A percentile compares a stretch with the other conserved stretches of the same genome.
These are phyloP conservation scores for Okamejei kenojei DNA, from an alignment of 2,797 vertebrate species.

Conservation along the genomic window DNA sequence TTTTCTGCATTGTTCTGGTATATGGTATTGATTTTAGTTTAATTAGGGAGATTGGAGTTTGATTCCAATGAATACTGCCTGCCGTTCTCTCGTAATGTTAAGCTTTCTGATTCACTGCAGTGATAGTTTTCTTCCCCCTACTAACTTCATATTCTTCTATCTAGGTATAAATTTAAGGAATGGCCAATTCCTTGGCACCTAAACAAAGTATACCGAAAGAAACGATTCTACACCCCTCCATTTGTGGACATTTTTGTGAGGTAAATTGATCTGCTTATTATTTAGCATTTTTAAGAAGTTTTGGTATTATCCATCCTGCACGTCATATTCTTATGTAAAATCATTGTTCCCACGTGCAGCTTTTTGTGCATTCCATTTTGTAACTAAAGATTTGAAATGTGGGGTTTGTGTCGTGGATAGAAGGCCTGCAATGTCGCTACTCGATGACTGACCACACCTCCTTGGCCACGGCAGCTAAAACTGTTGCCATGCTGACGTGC, in stretches of 20 bases:
- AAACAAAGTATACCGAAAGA: slow-evolving; percentile 72
- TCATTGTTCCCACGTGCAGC: background rate
- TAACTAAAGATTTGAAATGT: no score
- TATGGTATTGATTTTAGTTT: background rate
- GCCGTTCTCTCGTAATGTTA: background rate
- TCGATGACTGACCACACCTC: no score
- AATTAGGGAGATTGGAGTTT: background rate
- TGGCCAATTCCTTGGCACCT: slow-evolving; percentile 88
- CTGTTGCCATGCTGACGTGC: no score
- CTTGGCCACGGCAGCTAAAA: no score
- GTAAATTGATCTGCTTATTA: slow-evolving; percentile 52
- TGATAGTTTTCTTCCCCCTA: background rate
- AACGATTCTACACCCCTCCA: slow-evolving; percentile 70
- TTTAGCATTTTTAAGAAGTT: no score
- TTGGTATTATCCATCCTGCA: no score
- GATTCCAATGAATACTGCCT: background rate
- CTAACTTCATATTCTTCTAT: slow-evolving; percentile 29
- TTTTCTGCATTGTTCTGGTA: no score
- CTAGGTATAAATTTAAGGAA: slow-evolving; percentile 82
- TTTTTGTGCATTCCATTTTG: no score
- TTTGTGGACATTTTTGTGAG: slow-evolving; percentile 72
- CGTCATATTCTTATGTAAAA: background rate
- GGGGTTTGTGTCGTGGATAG: no score
- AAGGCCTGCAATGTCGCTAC: no score
- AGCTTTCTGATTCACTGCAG: background rate